A percentile compares a stretch with the other conserved stretches of the same genome.
These are phyloP conservation scores for Pygoscelis adeliae DNA, from an alignment of 2,113 vertebrate species.

Conservation along the genomic window DNA sequence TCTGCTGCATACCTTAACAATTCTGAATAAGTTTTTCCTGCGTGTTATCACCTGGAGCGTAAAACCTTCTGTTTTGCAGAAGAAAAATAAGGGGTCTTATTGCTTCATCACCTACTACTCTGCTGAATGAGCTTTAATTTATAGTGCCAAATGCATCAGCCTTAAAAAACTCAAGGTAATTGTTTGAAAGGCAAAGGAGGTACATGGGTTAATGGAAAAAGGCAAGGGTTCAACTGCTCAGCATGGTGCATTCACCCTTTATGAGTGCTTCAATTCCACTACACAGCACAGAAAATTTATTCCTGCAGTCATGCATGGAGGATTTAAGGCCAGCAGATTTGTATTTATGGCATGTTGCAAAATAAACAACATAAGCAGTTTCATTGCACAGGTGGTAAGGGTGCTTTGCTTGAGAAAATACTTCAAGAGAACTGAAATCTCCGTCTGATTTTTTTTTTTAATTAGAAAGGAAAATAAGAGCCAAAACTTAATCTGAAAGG, in stretches of 20 bases:
- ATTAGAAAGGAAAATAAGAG: not conserved
- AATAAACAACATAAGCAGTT: not conserved
- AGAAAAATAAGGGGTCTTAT: not conserved
- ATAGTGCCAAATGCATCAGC: not conserved
- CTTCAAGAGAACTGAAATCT: not conserved
- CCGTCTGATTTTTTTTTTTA: not conserved
- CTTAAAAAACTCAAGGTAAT: not conserved
- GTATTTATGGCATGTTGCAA: not conserved
- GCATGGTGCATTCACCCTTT: not conserved
- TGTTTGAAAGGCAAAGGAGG: not conserved
- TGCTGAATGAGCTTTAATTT: conserved; percentile 33
- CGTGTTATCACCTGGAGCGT: not conserved
- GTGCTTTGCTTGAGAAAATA: not conserved
- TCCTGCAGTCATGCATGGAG: not conserved
- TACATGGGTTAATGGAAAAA: not conserved
- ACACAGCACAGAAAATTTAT: not conserved
- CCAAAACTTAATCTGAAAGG: not conserved
- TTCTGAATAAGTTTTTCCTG: not conserved
- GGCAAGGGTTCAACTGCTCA: not conserved
- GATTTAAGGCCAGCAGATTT: not conserved
- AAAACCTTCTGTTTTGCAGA: not conserved
- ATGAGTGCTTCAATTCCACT: not conserved
- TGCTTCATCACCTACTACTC: not conserved
- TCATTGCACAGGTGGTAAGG: not conserved
- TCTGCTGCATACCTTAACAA: not conserved